Evolutionary conservation across 1,140 invertebrate genomes (phyloP).

Genomic region (Delia radicum): DNA sequence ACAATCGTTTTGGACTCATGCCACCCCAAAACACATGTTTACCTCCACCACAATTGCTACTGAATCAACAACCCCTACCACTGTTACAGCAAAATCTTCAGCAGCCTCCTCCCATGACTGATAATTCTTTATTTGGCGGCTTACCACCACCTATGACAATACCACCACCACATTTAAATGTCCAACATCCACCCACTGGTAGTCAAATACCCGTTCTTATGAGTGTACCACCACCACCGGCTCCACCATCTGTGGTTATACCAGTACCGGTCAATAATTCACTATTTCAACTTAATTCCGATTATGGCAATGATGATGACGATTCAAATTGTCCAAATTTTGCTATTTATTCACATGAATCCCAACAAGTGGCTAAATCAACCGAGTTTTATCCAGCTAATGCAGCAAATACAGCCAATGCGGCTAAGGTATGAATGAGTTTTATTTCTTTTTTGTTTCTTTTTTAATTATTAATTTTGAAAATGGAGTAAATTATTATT

Average conservation of each 20-base stretch:
- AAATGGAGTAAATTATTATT: constrained; percentile 18
- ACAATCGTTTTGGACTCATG: constrained; percentile 22
- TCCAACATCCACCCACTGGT: constrained; percentile 28
- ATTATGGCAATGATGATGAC: constrained; percentile 59
- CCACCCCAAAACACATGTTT: constrained; percentile 23
- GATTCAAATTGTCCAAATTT: constrained; percentile 80
- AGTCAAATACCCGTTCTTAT: constrained; percentile 23
- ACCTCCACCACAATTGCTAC: neutral
- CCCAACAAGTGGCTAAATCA: constrained; percentile 70
- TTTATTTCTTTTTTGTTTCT: neutral
- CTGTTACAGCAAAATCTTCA: neutral
- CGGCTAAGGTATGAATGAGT: constrained; percentile 42
- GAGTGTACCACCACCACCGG: constrained; percentile 44
- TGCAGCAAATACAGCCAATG: constrained; percentile 25
- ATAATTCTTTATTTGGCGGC: constrained; percentile 29
- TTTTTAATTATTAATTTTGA: neutral
- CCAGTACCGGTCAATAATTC: constrained; percentile 38
- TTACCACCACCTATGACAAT: constrained; percentile 34
- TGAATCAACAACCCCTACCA: neutral
- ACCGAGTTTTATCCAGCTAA: constrained; percentile 45
- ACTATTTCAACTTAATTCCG: constrained; percentile 42
- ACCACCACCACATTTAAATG: constrained; percentile 37
- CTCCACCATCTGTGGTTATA: constrained; percentile 40
- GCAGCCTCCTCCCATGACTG: neutral
- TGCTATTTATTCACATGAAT: constrained; percentile 77